Percentiles rank a stretch among this genome's conserved stretches.
phyloP scores from a whole-genome alignment of 2,113 vertebrate species.

The Otocyon megalotis region DNA sequence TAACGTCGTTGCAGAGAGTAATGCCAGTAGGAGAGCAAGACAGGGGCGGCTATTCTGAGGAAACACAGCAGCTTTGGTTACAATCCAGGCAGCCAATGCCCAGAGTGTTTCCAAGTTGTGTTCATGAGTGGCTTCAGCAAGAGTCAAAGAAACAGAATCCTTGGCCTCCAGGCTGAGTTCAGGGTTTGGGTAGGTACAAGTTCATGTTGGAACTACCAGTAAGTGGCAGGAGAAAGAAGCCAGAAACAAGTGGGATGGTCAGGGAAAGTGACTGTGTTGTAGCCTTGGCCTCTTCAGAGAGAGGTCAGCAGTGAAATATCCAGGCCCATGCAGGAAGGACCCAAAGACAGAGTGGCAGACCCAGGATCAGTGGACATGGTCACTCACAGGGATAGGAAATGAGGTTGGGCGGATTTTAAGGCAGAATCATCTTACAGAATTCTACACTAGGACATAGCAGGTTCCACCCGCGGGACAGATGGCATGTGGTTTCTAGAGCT shows the following conservation, averaged over 20 bases:
- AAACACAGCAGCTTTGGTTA: background rate
- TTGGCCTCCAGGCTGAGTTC: background rate
- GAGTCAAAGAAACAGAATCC: background rate
- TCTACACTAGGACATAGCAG: background rate
- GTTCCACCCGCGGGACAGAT: background rate
- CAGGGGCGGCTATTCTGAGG: background rate
- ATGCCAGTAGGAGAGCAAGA: background rate
- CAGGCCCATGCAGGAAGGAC: background rate
- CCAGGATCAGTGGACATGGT: background rate
- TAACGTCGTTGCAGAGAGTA: background rate
- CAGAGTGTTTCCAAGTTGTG: background rate
- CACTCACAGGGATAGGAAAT: background rate
- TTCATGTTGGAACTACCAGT: background rate
- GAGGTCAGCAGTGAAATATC: background rate
- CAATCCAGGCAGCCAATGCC: background rate
- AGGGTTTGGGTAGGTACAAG: background rate
- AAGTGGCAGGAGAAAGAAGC: constrained; percentile 10
- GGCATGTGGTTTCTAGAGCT: background rate
- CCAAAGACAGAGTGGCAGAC: background rate
- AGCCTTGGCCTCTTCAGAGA: background rate
- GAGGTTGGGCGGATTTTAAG: background rate
- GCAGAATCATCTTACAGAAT: background rate
- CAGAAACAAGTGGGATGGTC: background rate
- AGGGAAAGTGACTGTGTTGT: background rate
- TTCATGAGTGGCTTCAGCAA: background rate